Percentiles rank a stretch among this genome's conserved stretches.
phyloP scores from a whole-genome alignment of 1,140 invertebrate species.

The Hylyphantes graminicola region DNA sequence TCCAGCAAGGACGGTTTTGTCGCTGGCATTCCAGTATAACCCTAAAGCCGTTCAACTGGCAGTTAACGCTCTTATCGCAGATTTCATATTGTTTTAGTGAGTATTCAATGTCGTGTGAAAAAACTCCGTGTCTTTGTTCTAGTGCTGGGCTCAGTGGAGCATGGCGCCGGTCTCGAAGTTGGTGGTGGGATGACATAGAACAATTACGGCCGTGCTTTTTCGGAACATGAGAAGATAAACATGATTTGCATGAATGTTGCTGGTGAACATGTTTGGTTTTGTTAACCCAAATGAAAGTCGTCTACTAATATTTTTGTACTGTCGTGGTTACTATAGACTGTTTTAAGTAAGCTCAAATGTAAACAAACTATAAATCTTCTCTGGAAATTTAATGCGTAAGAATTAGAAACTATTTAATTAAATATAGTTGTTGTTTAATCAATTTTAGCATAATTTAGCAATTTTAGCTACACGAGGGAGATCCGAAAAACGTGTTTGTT shows the following conservation, averaged over 20 bases:
- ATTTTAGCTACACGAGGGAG: too few relatives aligned
- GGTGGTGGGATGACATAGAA: conserved; percentile 1
- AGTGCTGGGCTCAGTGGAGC: conserved; percentile 37
- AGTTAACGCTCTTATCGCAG: conserved; percentile 41
- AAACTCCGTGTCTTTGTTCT: conserved; percentile 36
- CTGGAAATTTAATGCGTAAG: too few relatives aligned
- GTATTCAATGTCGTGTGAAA: conserved; percentile 57
- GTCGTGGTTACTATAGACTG: too few relatives aligned
- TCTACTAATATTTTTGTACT: too few relatives aligned
- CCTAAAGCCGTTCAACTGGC: conserved; percentile 47
- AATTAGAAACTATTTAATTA: too few relatives aligned
- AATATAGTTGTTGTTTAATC: too few relatives aligned
- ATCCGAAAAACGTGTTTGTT: too few relatives aligned
- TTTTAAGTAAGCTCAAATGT: too few relatives aligned
- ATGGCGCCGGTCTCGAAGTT: conserved; percentile 41
- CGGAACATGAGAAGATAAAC: background rate
- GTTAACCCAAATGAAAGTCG: background rate
- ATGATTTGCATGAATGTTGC: background rate
- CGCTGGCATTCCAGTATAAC: conserved; percentile 4
- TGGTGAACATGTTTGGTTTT: background rate
- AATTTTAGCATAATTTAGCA: too few relatives aligned
- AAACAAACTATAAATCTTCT: too few relatives aligned
- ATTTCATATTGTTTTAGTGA: conserved; percentile 55
- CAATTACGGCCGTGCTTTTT: conserved; percentile 31
- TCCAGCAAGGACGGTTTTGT: conserved; percentile 27